Evolutionary conservation across 2,888 invertebrate genomes (phyloP).

Genomic region (Unio pictorum): DNA sequence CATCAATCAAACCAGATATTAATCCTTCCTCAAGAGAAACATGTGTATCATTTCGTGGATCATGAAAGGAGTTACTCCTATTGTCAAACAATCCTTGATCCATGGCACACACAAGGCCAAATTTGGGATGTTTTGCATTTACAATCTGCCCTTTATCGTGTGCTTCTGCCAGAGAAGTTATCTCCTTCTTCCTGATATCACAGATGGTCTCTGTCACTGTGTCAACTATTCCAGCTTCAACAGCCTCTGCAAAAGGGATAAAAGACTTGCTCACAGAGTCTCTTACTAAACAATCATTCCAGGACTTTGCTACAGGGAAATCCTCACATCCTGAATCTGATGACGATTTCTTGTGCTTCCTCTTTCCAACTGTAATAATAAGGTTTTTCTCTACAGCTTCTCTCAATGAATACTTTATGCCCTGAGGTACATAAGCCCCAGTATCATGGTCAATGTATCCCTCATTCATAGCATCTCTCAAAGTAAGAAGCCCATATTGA

Average conservation of each 20-base stretch:
- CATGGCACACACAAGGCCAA: slow-evolving; percentile 21
- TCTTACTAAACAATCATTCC: slow-evolving; percentile 43
- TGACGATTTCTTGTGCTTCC: slow-evolving; percentile 22
- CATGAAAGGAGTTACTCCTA: slow-evolving; percentile 36
- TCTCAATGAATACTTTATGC: slow-evolving; percentile 81
- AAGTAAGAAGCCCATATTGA: slow-evolving; percentile 73
- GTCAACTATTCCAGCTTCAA: slow-evolving; percentile 47
- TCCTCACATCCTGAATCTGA: slow-evolving; percentile 23
- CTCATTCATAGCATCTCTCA: slow-evolving; percentile 82
- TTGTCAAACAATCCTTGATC: slow-evolving; percentile 40
- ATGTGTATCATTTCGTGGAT: slow-evolving; percentile 35
- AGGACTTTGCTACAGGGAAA: slow-evolving; percentile 9
- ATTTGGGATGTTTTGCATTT: slow-evolving; percentile 28
- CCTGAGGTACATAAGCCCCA: slow-evolving; percentile 77
- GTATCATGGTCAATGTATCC: slow-evolving; percentile 79
- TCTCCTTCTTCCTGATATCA: slow-evolving; percentile 72
- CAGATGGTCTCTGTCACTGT: slow-evolving; percentile 43
- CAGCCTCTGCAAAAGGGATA: slow-evolving; percentile 47
- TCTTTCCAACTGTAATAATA: slow-evolving; percentile 71
- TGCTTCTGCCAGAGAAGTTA: slow-evolving; percentile 85
- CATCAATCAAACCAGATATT: slow-evolving; percentile 38
- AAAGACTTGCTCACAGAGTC: slow-evolving; percentile 46
- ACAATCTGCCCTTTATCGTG: slow-evolving; percentile 80
- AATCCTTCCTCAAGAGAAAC: slow-evolving; percentile 75
- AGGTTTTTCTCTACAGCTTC: slow-evolving; percentile 93